Evolutionary conservation across 1,140 invertebrate genomes (phyloP).

Genomic region (Magallana gigas): DNA sequence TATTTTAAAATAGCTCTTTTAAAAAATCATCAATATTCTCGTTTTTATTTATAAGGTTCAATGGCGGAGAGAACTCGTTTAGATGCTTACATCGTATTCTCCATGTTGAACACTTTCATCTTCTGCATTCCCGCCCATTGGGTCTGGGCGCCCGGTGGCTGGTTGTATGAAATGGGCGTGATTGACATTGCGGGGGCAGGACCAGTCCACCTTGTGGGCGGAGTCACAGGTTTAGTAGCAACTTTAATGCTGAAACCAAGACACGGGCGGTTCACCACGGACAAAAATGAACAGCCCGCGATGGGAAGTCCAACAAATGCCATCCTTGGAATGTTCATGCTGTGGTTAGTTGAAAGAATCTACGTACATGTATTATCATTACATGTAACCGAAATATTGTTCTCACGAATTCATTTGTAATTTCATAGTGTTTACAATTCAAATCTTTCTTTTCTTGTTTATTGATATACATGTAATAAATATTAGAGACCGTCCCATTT

Average conservation of each 20-base stretch:
- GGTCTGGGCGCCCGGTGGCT: constrained; percentile 81
- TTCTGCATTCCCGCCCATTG: constrained; percentile 95
- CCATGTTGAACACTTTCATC: constrained; percentile 84
- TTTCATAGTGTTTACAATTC: too few relatives aligned
- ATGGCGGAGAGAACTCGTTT: constrained; percentile 83
- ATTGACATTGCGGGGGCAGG: constrained; percentile 88
- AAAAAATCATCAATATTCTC: too few relatives aligned
- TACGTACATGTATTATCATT: not conserved
- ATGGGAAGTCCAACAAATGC: constrained; percentile 94
- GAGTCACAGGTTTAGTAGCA: constrained; percentile 88
- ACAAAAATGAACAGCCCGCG: constrained; percentile 83
- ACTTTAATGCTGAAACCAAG: constrained; percentile 94
- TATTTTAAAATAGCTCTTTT: too few relatives aligned
- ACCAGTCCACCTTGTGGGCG: constrained; percentile 93
- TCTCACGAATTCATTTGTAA: too few relatives aligned
- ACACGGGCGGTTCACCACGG: constrained; percentile 88
- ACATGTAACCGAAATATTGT: not conserved
- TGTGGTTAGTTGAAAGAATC: constrained; percentile 83
- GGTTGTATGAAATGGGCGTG: constrained; percentile 67
- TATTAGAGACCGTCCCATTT: too few relatives aligned
- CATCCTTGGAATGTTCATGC: constrained; percentile 93
- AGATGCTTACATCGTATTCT: constrained; percentile 82
- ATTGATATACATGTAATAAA: too few relatives aligned
- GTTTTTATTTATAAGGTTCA: constrained; percentile 78
- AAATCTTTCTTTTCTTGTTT: too few relatives aligned